phyloP scores from a whole-genome alignment of 2,888 invertebrate species.

The Pocota personata region DNA sequence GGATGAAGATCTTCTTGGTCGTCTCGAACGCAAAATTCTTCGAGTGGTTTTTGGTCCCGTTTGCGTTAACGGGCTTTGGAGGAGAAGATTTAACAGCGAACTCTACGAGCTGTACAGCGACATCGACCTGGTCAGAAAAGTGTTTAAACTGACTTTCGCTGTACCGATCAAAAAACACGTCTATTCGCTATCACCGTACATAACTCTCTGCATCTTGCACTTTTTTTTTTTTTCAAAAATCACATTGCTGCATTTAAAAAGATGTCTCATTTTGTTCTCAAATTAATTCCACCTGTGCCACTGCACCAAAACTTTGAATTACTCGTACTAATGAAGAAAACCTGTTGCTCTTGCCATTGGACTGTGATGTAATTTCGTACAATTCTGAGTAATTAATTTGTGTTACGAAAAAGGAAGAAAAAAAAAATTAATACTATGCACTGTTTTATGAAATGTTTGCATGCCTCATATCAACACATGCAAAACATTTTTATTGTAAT shows the following conservation, averaged over 20 bases:
- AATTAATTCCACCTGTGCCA: neutral
- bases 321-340: neutral
- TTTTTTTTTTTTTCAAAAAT: too few species aligned
- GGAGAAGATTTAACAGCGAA: too few species aligned
- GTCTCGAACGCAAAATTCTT: too few species aligned
- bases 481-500: neutral
- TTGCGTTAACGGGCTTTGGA: too few species aligned
- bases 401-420: neutral
- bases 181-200: too few species aligned
- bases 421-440: neutral
- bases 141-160: too few species aligned
- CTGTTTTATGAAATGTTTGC: neutral
- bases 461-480: neutral
- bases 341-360: constrained; percentile 19
- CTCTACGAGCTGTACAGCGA: too few species aligned
- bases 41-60: too few species aligned
- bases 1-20: too few species aligned
- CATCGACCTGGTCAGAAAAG: too few species aligned
- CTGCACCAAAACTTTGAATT: neutral
- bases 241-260: neutral
- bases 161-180: too few species aligned
- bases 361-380: constrained; percentile 30
- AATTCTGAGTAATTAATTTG: constrained; percentile 25
- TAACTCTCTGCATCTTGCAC: too few species aligned
- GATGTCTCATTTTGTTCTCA: neutral